Percentiles rank a stretch among this genome's conserved stretches.
phyloP scores from a whole-genome alignment of 2,797 vertebrate genomes.

The Triplophysa bombifrons region DNA sequence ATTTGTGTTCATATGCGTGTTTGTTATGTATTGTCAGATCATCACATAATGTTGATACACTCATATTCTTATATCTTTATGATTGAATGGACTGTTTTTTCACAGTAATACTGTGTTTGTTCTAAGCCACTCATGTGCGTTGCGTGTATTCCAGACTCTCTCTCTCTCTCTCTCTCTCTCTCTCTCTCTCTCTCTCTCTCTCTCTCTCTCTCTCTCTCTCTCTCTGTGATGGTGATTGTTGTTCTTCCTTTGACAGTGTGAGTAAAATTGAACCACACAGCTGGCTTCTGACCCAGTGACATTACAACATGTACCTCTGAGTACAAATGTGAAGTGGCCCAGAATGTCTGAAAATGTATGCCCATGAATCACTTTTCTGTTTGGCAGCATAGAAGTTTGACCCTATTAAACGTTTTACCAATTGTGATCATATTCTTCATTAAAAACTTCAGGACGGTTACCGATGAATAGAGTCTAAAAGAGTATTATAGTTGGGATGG shows the following conservation, averaged over 20 bases:
- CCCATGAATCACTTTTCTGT: neutral
- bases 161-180: too few relatives aligned
- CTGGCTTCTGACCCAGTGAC: slow-evolving; percentile 18
- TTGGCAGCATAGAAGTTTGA: too few relatives aligned
- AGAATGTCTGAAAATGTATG: neutral
- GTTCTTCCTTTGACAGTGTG: slow-evolving; percentile 9
- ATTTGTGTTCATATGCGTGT: neutral
- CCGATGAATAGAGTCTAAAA: neutral
- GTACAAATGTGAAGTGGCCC: neutral
- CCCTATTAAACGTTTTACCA: too few relatives aligned
- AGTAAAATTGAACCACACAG: slow-evolving; percentile 24
- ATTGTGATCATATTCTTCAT: too few relatives aligned
- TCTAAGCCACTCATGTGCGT: too few relatives aligned
- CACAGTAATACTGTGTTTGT: neutral
- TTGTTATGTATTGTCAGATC: slow-evolving; percentile 22
- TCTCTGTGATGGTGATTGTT: neutral
- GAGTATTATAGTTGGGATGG: too few relatives aligned
- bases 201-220: neutral
- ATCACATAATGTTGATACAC: slow-evolving; percentile 11
- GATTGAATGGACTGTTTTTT: slow-evolving; percentile 1
- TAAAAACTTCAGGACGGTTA: too few relatives aligned
- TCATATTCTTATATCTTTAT: slow-evolving; percentile 15
- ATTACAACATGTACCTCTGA: neutral
- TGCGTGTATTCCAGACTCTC: too few relatives aligned
- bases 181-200: neutral